These are phyloP conservation scores for Cosmopolites sordidus DNA, from an alignment of 2,888 invertebrate genomes.

Conservation along the genomic window DNA sequence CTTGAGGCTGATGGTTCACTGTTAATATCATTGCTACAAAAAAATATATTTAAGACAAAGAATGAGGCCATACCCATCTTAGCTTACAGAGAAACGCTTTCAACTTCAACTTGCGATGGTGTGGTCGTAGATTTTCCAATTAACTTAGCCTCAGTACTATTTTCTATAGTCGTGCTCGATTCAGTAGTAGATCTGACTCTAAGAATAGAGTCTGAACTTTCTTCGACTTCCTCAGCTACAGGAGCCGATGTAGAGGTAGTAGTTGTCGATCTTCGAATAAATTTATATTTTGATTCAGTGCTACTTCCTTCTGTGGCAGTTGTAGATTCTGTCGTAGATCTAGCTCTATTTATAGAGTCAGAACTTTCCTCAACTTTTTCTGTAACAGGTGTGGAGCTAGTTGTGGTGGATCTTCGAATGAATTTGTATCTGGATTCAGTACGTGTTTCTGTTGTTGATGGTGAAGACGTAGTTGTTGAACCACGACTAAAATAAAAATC, in stretches of 20 bases:
- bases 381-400: neutral
- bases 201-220: too few relatives aligned
- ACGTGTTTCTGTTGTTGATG: neutral
- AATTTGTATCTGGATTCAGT: slow-evolving; percentile 8
- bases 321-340: neutral
- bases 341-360: slow-evolving; percentile 10
- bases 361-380: slow-evolving; percentile 13
- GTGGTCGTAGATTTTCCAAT: too few relatives aligned
- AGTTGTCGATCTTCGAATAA: slow-evolving; percentile 10
- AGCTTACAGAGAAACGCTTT: too few relatives aligned
- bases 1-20: neutral
- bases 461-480: neutral
- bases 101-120: too few relatives aligned
- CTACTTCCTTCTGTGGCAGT: neutral
- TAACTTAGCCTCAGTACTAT: too few relatives aligned
- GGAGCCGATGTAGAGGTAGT: slow-evolving; percentile 3
- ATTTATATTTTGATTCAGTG: slow-evolving; percentile 11
- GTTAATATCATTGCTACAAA: neutral
- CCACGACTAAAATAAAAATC: neutral
- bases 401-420: slow-evolving; percentile 11
- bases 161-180: too few relatives aligned
- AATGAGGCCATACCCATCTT: too few relatives aligned
- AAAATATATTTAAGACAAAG: neutral
- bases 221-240: neutral
- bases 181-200: too few relatives aligned